Base-by-base conservation (phyloP, 2,888 invertebrate genomes). In the Rhynchonema sp. region DNA sequence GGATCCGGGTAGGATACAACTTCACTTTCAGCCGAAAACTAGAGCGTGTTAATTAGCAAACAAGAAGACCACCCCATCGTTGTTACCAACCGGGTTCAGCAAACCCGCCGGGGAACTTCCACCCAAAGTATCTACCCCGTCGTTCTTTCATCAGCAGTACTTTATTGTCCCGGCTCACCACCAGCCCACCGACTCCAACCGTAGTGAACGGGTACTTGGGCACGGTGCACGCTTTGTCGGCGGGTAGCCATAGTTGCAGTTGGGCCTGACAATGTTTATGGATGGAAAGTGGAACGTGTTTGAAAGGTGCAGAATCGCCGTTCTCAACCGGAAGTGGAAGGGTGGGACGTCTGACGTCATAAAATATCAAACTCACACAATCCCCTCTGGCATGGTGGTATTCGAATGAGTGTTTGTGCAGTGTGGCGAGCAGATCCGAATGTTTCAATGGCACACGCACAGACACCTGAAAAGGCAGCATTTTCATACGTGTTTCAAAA, bases 71-170 rank as follows among this genome's bases (percentile, higher is more conserved):
- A 49, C 49, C 9, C n/a, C n/a, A n/a, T n/a, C n/a, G n/a, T 46
- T 27, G 27, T 9, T 9, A 62, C 66, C 69, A 74, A 85, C 86
- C 83, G 75, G 83, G 84, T 73, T 90, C 86, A 25, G 87, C 86
- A 76, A 85, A 86, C 58, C 91, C 91, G 59, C 92, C 91, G 23
- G 92, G 91, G 9, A 91, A 77, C 76, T 91, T 91, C 88, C 88
- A 91, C 69, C 82, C 80, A 2, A 80, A 76, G 28, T 63, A 67
- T 22, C 61, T 62, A 61, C 77, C 75, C 69, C 81, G 81, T 69
- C 82, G 82, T 71, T 92, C 90, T 65, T 82, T 80, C 0, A 92
- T 85, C 26, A 86, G 85, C 58, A 92, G 77, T 59, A 92, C 76
- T 75, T 88, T 81, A 60, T 83, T 79, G 13, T 81, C 78, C 6